A percentile compares a stretch with the other conserved stretches of the same genome.
Conservation (phyloP, 2,888 invertebrate genomes). For the Colletes collaris region DNA sequence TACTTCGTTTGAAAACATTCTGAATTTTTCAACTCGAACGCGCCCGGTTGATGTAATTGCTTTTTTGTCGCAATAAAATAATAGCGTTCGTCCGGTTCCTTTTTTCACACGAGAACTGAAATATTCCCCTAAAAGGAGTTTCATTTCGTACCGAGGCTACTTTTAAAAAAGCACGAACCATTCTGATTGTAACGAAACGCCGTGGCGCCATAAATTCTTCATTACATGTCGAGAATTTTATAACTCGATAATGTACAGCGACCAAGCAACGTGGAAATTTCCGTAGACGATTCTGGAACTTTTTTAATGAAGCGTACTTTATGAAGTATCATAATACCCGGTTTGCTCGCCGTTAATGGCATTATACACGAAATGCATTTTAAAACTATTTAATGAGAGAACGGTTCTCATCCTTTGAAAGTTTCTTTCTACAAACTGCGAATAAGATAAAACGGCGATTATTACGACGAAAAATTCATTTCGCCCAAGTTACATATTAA, state of each 20-base stretch:
- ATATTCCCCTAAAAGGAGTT: slow-evolving; percentile 2
- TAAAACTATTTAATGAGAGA: slow-evolving; percentile 41
- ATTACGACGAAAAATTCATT: not conserved
- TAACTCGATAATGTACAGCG: slow-evolving; percentile 27
- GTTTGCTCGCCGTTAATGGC: slow-evolving; percentile 25
- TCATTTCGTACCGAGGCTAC: slow-evolving; percentile 8
- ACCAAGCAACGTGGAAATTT: slow-evolving; percentile 16
- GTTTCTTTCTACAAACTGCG: not conserved
- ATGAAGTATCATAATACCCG: slow-evolving; percentile 22
- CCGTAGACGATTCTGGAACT: slow-evolving; percentile 31
- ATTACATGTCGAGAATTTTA: slow-evolving; percentile 25
- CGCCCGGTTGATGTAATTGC: not conserved
- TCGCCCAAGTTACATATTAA: no score
- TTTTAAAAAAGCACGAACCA: slow-evolving; percentile 29
- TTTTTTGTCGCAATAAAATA: slow-evolving; percentile 29
- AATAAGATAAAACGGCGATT: no score
- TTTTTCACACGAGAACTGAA: not conserved
- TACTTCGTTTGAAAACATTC: not conserved
- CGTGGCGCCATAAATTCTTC: slow-evolving; percentile 36
- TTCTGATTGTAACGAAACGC: not conserved
- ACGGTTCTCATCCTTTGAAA: slow-evolving; percentile 8
- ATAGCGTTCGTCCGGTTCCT: not conserved
- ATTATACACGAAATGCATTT: slow-evolving; percentile 36
- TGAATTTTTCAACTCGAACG: slow-evolving; percentile 4
- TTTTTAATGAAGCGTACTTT: slow-evolving; percentile 51